Percentiles rank a stretch among this genome's conserved stretches.
phyloP scores from a whole-genome alignment of 2,113 vertebrate genomes.

The Gasterosteus aculeatus region DNA sequence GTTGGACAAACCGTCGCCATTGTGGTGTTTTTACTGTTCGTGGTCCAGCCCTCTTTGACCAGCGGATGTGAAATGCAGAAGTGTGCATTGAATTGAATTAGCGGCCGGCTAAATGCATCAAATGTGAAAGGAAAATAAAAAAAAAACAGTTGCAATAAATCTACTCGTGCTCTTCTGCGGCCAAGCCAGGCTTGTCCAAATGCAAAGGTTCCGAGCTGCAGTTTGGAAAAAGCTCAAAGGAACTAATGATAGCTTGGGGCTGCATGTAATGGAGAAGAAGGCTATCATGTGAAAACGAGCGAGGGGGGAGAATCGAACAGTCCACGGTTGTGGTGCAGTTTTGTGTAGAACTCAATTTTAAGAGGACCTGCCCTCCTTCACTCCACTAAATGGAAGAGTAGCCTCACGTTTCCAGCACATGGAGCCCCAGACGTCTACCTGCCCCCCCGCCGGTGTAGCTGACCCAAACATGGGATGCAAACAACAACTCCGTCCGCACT shows the following conservation, averaged over 20 bases:
- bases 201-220: conserved; percentile 40
- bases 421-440: conserved; percentile 54
- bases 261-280: conserved; percentile 18
- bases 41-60: conserved; percentile 15
- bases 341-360: neutral
- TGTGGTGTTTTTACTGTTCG: conserved; percentile 22
- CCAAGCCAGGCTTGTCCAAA: conserved; percentile 16
- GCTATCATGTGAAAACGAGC: conserved; percentile 29
- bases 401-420: conserved; percentile 29
- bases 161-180: conserved; percentile 21
- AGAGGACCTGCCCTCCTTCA: conserved; percentile 13
- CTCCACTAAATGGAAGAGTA: neutral
- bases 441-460: conserved; percentile 19
- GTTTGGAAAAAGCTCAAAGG: conserved; percentile 33
- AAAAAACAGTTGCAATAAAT: neutral
- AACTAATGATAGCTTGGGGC: conserved; percentile 30
- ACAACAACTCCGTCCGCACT: conserved; percentile 33
- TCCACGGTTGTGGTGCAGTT: conserved; percentile 9
- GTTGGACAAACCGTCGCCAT: neutral
- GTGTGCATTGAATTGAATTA: conserved; percentile 11
- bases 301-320: conserved; percentile 26
- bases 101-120: conserved; percentile 10
- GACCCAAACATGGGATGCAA: conserved; percentile 34
- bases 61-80: conserved; percentile 26
- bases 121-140: conserved; percentile 26